These are phyloP conservation scores for Megalops atlanticus DNA, from an alignment of 2,113 vertebrate genomes.

Conservation along the genomic window DNA sequence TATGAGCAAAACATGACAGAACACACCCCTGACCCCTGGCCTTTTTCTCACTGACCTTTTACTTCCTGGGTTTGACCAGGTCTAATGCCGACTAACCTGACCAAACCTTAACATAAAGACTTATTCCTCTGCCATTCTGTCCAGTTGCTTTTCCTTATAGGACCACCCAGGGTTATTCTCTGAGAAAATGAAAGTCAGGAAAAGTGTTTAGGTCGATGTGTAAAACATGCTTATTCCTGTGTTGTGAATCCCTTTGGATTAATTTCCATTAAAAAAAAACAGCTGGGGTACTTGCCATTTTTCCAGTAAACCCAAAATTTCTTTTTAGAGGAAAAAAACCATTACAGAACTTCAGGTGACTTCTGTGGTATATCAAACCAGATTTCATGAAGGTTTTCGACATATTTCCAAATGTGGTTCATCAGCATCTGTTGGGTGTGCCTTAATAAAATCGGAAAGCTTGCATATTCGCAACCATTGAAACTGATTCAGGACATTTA, in stretches of 20 bases:
- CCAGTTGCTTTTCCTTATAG: background rate
- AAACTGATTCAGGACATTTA: background rate
- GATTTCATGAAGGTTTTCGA: background rate
- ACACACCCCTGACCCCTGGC: background rate
- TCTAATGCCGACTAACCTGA: too few relatives aligned
- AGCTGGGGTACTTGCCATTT: too few relatives aligned
- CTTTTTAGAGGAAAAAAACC: background rate
- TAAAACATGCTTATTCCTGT: too few relatives aligned
- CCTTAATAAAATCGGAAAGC: background rate
- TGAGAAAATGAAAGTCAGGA: background rate
- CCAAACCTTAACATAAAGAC: too few relatives aligned
- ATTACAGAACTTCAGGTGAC: background rate
- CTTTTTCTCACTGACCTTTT: background rate
- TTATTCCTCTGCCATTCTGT: too few relatives aligned
- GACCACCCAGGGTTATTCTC: background rate
- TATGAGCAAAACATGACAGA: background rate
- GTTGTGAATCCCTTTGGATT: too few relatives aligned
- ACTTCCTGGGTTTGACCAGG: background rate
- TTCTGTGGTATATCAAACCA: background rate
- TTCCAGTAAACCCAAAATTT: too few relatives aligned
- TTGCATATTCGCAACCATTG: background rate
- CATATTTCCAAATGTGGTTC: background rate
- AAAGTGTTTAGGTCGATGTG: background rate
- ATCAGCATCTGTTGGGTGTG: background rate
- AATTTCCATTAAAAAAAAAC: too few relatives aligned